Base-by-base conservation (phyloP, 2,113 vertebrate genomes). In the Corythoichthys haematopterus region DNA sequence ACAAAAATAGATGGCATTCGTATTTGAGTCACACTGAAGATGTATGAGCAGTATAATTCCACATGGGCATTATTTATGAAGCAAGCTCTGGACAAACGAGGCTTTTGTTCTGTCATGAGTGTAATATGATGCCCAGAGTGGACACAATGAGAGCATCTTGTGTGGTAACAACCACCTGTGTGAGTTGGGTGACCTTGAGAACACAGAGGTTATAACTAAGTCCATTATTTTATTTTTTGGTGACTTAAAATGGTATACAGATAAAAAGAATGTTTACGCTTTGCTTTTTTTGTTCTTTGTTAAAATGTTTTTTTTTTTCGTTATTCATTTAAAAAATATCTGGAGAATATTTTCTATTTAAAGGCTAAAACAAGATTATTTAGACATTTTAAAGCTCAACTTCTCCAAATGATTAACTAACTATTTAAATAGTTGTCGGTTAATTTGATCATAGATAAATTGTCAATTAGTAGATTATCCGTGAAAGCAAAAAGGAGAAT, bases 91-190 rank as follows among this genome's bases (percentile, higher is more conserved):
- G 78, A 73, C 69, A 79, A 68, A 50, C 56, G 12, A 14, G 40
- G 59, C 35, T 38, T 78, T 59, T 79, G 68, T 80, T 53, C 68
- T 65, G 70, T 36, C n/a, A 8, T 13, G 53, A 55, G 11, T 67
- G 86, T 87, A 88, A 89, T 45, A 64, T 77, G 83, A 88, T 67
- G 62, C 86, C 64, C 8, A 35, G 40, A 59, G 55, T 64, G 68
- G 68, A 81, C 68, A 87, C 85, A 88, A 85, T 72, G 81, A 63
- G 60, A 75, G 66, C 35, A 56, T 74, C 68, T 78, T 78, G 80
- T 80, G 70, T 50, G 68, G 70, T 53, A 68, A 72, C 80, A 76
- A 65, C 47, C 35, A 65, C 48, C 64, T 65, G 47, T 65, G 46
- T 66, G 55, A 36, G 47, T 57, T 36, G 33, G 55, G 33, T 36